Evolutionary conservation across 2,113 vertebrate species (phyloP).

Genomic region (Cygnus atratus): DNA sequence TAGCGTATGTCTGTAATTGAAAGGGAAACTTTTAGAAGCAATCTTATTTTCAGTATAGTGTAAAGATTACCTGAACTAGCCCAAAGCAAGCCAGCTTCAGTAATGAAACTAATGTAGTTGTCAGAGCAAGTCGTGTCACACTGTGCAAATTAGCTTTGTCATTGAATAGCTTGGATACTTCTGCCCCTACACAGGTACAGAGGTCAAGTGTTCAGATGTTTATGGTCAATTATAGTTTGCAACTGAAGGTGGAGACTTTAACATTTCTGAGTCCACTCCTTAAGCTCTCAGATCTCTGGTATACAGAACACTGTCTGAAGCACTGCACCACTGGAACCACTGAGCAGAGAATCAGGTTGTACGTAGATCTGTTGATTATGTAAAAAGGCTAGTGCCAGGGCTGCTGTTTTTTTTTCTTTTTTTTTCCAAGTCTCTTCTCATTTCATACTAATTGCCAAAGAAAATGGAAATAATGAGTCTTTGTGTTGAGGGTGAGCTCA

Average conservation of each 20-base stretch:
- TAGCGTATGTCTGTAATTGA: rapidly evolving
- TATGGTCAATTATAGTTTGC: not conserved
- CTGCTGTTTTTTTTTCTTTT: not conserved
- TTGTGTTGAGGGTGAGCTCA: not conserved
- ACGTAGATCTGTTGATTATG: not conserved
- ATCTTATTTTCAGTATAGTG: not conserved
- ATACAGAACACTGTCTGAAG: not conserved
- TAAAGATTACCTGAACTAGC: not conserved
- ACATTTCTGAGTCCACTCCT: not conserved
- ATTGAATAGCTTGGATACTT: not conserved
- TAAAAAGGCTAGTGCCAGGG: not conserved
- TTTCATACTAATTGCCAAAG: not conserved
- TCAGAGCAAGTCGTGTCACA: not conserved
- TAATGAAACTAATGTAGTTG: not conserved
- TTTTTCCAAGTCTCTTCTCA: not conserved
- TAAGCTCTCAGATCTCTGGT: not conserved
- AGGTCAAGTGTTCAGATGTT: not conserved
- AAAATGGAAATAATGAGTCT: not conserved
- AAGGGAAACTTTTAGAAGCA: not conserved
- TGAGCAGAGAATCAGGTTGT: not conserved
- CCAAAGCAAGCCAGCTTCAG: not conserved
- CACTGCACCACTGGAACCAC: rapidly evolving
- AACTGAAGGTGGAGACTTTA: not conserved
- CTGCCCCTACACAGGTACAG: not conserved
- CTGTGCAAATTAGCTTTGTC: not conserved